Evolutionary conservation across 2,888 invertebrate genomes (phyloP).

Genomic region (Leuctra nigra): DNA sequence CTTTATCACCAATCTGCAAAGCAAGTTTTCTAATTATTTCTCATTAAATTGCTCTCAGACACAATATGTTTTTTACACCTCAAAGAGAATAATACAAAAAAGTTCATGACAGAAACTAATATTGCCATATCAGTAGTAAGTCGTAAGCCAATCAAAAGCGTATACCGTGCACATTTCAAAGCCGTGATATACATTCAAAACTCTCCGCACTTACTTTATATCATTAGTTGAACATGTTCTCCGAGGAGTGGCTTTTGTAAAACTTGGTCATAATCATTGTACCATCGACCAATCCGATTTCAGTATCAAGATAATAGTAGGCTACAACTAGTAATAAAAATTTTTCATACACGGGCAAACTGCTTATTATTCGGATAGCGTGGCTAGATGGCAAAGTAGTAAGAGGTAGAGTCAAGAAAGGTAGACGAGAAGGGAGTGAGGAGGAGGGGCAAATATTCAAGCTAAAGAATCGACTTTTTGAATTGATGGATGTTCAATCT

Average conservation of each 20-base stretch:
- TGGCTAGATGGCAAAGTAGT: not conserved
- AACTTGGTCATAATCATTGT: slow-evolving; percentile 21
- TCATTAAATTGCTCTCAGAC: too few species aligned
- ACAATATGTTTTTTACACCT: too few species aligned
- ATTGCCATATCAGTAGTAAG: not conserved
- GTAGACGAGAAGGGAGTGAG: not conserved
- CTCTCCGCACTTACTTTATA: too few species aligned
- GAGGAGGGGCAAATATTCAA: not conserved
- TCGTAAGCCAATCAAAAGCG: not conserved
- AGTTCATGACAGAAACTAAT: slow-evolving; percentile 5
- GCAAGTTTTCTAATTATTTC: too few species aligned
- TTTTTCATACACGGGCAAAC: slow-evolving; percentile 13
- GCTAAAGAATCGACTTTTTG: too few species aligned
- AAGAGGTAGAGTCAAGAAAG: not conserved
- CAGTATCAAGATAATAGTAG: slow-evolving; percentile 23
- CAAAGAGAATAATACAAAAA: too few species aligned
- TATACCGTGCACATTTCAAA: not conserved
- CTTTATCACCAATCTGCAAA: too few species aligned
- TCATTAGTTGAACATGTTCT: slow-evolving; percentile 12
- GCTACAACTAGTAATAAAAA: slow-evolving; percentile 22
- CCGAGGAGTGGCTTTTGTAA: slow-evolving; percentile 23
- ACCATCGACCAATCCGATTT: slow-evolving; percentile 22
- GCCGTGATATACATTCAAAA: too few species aligned
- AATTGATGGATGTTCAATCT: slow-evolving; percentile 25
- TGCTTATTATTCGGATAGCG: slow-evolving; percentile 11